Base-by-base conservation (phyloP, 1,140 invertebrate species). In the Nasonia longicornis region DNA sequence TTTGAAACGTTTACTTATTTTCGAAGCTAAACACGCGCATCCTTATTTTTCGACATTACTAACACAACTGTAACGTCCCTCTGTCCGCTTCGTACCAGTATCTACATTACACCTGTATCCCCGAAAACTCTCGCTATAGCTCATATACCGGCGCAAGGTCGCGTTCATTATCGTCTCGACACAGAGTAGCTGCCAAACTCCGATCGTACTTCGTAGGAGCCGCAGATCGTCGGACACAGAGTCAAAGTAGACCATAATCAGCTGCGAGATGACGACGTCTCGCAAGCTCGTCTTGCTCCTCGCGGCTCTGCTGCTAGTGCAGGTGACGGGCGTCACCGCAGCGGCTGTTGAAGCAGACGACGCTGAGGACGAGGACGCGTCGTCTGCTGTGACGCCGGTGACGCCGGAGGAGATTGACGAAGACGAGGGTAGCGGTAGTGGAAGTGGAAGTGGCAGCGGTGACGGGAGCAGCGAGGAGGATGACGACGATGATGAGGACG, bases 401-500 rank as follows among this genome's bases (percentile, higher is more conserved):
- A 67, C 64, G 64, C 31, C 71, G 35, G 16, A 52, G 12, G 12
- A 20, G 12, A 42, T 16, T 10, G 35, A 70, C 31, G 69, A 38
- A 10, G 69, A 70, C 35, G 35, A 70, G 3, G 31, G 35, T 12
- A 38, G 35, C 20, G 69, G 35, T 1, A 70, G 35, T 31, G 69
- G 69, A 31, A 70, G 35, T 8, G 31, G 69, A 20, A 38, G 35
- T n/a, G 31, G 35, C 35, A 70, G 35, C 35, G 31, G 12, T 8
- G 72, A 74, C 22, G 72, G 22, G 4, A 73, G 22, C 22, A 38
- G 45, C 29, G 64, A 45, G 35, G 63, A 67, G 1, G 38, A 42
- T 6, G 48, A 45, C 2, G n/a, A 79, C 20, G 1, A 22, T 14
- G 11, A 35, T 1, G 83, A 89, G 7, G 83, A 69, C 0, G 82